Conservation (phyloP, 2,888 invertebrate genomes). For the Zootermopsis nevadensis region DNA sequence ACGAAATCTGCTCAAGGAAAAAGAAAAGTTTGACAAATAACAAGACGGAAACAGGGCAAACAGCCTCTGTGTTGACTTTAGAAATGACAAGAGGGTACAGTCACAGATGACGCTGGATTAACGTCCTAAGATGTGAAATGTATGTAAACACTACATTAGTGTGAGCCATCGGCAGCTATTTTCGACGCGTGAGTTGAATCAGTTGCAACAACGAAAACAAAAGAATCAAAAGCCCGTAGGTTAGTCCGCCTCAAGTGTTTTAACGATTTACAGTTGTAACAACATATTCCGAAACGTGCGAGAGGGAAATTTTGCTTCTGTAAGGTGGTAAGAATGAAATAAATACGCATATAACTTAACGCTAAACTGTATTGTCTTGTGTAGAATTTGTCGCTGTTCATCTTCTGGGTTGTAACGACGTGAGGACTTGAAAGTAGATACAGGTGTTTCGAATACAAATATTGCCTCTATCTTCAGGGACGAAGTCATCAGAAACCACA, state of each 20-base stretch:
- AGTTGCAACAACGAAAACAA: not conserved
- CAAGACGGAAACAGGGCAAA: constrained; percentile 25
- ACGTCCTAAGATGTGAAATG: constrained; percentile 41
- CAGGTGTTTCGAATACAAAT: too few species aligned
- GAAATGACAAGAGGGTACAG: constrained; percentile 35
- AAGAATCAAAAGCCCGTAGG: not conserved
- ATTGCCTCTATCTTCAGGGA: too few species aligned
- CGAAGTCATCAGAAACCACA: too few species aligned
- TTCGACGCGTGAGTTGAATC: not conserved
- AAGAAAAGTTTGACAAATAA: constrained; percentile 41
- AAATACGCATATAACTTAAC: too few species aligned
- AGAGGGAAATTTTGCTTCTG: too few species aligned
- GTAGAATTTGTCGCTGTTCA: too few species aligned
- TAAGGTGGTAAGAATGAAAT: too few species aligned
- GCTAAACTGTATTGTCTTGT: too few species aligned
- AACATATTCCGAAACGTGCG: not conserved
- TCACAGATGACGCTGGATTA: constrained; percentile 32
- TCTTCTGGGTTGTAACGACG: too few species aligned
- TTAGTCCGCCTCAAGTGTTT: not conserved
- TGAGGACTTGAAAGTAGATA: too few species aligned
- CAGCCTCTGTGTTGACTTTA: constrained; percentile 34
- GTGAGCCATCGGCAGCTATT: too few species aligned
- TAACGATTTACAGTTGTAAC: not conserved
- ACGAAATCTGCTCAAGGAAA: constrained; percentile 37
- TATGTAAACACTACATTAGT: constrained; percentile 32